Base-by-base conservation (phyloP, 2,113 vertebrate genomes). In the Dunckerocampus dactyliophorus region DNA sequence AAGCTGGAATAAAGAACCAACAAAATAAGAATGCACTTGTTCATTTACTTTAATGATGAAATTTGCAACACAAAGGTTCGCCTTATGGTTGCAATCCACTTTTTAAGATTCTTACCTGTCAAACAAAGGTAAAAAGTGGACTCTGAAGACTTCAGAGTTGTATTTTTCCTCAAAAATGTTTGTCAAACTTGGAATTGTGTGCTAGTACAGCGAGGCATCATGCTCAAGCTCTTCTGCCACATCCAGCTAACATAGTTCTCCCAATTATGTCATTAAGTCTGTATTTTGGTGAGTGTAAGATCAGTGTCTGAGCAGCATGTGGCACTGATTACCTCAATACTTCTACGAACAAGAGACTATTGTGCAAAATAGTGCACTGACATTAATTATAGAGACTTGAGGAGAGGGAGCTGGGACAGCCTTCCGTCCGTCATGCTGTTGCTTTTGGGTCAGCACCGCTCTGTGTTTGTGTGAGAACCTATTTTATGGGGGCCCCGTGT, bases 321-420 rank as follows among this genome's bases (percentile, higher is more conserved):
- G 54, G 54, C 37, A 56, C 34, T 56, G 34, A 56, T 56, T 43
- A 42, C 19, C 37, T 21, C 19, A 56, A 56, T 42, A 56, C 20
- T 17, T 56, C 54, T 21, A 56, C 20, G 37, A 42, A 56, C 54
- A 56, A 56, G 19, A 42, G 34, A 3, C 54, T 39, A 19, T 56
- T 56, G 54, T 56, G 37, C 54, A 42, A 56, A 56, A 21, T 15
- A 13, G 54, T 56, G 39, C 54, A 16, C 54, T 56, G 54, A 56
- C 54, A 56, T 56, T 37, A 56, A 16, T 42, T 56, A 42, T 21
- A 21, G n/a, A 20, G 12, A 6, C 37, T 56, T 43, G 11, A 20
- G 37, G 34, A 10, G 5, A 37, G 31, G 6, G 5, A 37, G 31
- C 28, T 0, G 54, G 37, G 54, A 56, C 54, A 56, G 14, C 37